Evolutionary conservation across 2,888 invertebrate genomes (phyloP), one percentile per base, ranked within the genome.

Genomic region (Perizoma flavofasciatum): DNA sequence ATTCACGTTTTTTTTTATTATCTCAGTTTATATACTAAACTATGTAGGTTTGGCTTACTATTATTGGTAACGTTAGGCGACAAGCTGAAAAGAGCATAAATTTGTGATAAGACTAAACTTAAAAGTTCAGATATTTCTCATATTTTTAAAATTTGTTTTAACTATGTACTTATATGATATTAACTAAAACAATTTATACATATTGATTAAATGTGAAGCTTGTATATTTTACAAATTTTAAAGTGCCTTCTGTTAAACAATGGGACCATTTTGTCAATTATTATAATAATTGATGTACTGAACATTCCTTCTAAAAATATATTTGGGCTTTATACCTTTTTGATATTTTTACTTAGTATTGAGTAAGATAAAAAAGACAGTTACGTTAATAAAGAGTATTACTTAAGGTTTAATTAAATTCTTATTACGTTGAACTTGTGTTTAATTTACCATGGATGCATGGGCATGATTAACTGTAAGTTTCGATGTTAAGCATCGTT

Each of bases 361-460:
- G 69, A 71, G 47, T 65, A 61, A 61, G 58, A 57, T 79, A 74
- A 78, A 80, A 80, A 83, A 83, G 85, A 83, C 79, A 82, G 85
- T 88, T 88, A 86, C 78, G 82, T 80, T 86, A 87, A 82, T 83
- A 75, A 78, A 83, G 84, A 90, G 88, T 90, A 89, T 89, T 89
- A 89, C 79, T 84, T 69, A 87, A 82, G 80, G 81, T 81, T 79
- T 79, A 79, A 88, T 82, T 83, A 87, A 88, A 87, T 83, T 86
- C 86, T 84, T 79, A 81, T 80, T 78, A 83, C 79, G 81, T 83
- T 85, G 22, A 81, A 57, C 62, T 49, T 22, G 54, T 59, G 9
- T 66, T 71, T 63, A 11, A 58, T 70, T 69, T 66, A 61, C 35
- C 32, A 34, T 49, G 6, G 22, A 22, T 49, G 52, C 59, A 59